phyloP scores from a whole-genome alignment of 2,888 invertebrate species.

The Cerceris ruficornis region DNA sequence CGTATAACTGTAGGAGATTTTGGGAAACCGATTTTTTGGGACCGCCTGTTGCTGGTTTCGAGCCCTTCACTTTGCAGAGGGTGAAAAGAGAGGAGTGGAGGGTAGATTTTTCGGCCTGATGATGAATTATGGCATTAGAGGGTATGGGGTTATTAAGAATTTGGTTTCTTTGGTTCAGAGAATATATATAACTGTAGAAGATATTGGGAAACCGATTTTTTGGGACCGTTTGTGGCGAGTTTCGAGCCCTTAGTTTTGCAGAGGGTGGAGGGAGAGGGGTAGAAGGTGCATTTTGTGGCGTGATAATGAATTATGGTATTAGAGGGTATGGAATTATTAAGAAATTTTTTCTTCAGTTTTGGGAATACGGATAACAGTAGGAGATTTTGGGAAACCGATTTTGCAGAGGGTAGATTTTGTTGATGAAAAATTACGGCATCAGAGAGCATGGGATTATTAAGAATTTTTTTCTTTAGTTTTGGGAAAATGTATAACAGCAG shows the following conservation, averaged over 20 bases:
- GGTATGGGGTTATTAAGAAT: no score
- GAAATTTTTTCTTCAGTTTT: no score
- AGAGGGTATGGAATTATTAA: no score
- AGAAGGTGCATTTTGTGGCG: not conserved
- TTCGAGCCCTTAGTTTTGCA: not conserved
- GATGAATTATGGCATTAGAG: no score
- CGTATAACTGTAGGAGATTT: no score
- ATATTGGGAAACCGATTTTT: constrained; percentile 13
- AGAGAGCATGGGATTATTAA: no score
- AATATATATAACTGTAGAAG: no score
- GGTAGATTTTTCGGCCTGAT: not conserved
- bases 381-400: constrained; percentile 11
- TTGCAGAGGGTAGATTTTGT: not conserved
- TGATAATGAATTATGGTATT: no score
- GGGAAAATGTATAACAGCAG: not conserved
- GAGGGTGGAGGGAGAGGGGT: not conserved
- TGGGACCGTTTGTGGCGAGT: no score
- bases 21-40: constrained; percentile 37
- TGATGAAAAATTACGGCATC: no score
- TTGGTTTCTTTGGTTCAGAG: no score
- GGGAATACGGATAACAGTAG: not conserved
- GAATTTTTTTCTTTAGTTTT: no score
- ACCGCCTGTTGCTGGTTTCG: not conserved
- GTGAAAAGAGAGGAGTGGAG: not conserved
- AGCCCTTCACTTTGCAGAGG: not conserved